Base-by-base conservation (phyloP, 2,888 invertebrate species). In the Eupithecia tripunctaria region DNA sequence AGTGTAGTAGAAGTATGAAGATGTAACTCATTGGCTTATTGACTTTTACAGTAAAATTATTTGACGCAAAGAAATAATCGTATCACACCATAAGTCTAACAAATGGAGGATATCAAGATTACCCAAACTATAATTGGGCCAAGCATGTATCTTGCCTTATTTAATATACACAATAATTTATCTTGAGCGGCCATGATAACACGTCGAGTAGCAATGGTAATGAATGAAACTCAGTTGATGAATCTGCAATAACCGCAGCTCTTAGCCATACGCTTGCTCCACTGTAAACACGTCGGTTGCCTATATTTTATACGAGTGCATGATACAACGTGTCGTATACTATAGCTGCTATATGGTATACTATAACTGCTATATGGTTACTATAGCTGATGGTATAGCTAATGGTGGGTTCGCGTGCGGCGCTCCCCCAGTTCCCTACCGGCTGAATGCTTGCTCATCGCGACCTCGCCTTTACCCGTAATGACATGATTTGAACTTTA, bases 331-430 rank as follows among this genome's bases (percentile, higher is more conserved):
- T n/a, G n/a, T n/a, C n/a, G n/a, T n/a, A n/a, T n/a, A n/a, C n/a
- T n/a, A n/a, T n/a, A n/a, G n/a, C 47, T 84, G 29, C n/a, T n/a
- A n/a, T n/a, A 36, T 63, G 62, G n/a, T 63, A 32, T n/a, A 63
- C 0, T 32, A 32, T n/a, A n/a, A n/a, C n/a, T n/a, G 62, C 59
- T 5, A 32, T 7, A 18, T 18, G n/a, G 36, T 21, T 63, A 18
- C 8, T 29, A 60, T 15, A 62, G 89, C 85, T 84, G 81, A 82
- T 83, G 82, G 73, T 64, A 76, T 80, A 81, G 82, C 84, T 93
- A 93, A 94, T 93, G 90, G 91, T 80, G 84, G 82, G 85, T 82
- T 94, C 84, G 93, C 94, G 91, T 92, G 93, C 85, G 85, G 81
- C 90, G 85, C 91, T 81, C 91, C 92, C 85, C 88, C 82, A 84